These are phyloP conservation scores for Muscina levida DNA, from an alignment of 2,888 invertebrate genomes.

Conservation along the genomic window DNA sequence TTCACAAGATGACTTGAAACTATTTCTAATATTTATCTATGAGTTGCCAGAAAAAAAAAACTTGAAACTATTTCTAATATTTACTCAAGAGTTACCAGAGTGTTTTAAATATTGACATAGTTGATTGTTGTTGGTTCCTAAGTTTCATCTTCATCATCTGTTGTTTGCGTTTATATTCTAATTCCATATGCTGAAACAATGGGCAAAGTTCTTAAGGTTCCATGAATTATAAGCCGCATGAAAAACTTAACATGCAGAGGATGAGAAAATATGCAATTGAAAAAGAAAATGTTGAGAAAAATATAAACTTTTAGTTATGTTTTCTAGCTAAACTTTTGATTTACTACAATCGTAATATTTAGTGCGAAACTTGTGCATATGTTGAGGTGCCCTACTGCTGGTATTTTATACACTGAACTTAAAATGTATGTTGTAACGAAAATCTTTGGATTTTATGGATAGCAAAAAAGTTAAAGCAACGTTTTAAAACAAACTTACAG, in stretches of 20 bases:
- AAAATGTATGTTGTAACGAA: no score
- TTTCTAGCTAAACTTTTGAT: background rate
- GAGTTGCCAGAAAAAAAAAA: no score
- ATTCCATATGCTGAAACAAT: background rate
- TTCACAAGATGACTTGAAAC: no score
- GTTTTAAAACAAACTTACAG: no score
- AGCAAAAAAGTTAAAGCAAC: no score
- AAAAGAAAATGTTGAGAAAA: constrained; percentile 16
- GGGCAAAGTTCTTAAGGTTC: constrained; percentile 8
- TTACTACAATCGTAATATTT: background rate
- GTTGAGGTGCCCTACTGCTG: background rate
- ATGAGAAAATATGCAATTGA: constrained; percentile 14
- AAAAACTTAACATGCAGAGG: background rate
- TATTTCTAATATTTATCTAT: no score
- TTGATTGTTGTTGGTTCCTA: background rate
- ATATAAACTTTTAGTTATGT: constrained; percentile 28
- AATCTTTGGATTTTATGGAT: no score
- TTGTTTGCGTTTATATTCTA: background rate
- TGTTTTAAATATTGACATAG: constrained; percentile 9
- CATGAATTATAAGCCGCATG: constrained; percentile 19
- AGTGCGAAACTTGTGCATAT: background rate
- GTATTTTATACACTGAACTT: no score
- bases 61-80: constrained; percentile 14
- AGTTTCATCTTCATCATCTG: background rate
- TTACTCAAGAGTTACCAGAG: constrained; percentile 8